Evolutionary conservation across 2,888 invertebrate genomes (phyloP).

Genomic region (Zaprionus lineosus): DNA sequence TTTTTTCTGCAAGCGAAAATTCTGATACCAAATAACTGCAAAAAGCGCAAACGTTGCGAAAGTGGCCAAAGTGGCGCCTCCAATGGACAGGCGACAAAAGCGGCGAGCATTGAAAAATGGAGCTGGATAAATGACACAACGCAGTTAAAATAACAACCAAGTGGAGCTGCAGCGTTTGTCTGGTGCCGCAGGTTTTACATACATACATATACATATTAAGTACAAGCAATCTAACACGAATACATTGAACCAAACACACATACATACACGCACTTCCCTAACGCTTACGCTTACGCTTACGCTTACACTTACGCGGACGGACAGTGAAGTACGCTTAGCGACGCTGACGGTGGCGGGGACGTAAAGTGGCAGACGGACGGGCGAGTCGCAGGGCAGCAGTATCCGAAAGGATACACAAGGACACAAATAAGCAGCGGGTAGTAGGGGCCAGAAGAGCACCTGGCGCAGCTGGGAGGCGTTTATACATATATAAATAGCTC

Average conservation of each 20-base stretch:
- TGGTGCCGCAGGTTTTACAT: too few relatives aligned
- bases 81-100: constrained; percentile 15
- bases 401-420: constrained; percentile 11
- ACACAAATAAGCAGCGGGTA: neutral
- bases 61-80: constrained; percentile 24
- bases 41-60: constrained; percentile 26
- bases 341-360: too few relatives aligned
- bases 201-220: too few relatives aligned
- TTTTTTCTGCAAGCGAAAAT: constrained; percentile 50
- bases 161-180: neutral
- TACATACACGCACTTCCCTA: too few relatives aligned
- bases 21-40: constrained; percentile 25
- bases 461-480: constrained; percentile 9
- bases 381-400: neutral
- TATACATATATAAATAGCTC: constrained; percentile 46
- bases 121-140: constrained; percentile 48
- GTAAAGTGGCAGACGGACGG: neutral
- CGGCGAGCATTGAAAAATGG: constrained; percentile 35
- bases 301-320: too few relatives aligned
- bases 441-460: constrained; percentile 28
- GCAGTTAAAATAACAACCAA: constrained; percentile 34
- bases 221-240: too few relatives aligned
- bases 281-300: too few relatives aligned
- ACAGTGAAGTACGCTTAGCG: too few relatives aligned
- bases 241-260: too few relatives aligned